Evolutionary conservation across 2,113 vertebrate genomes (phyloP).

Genomic region (Protobothrops mucrosquamatus): DNA sequence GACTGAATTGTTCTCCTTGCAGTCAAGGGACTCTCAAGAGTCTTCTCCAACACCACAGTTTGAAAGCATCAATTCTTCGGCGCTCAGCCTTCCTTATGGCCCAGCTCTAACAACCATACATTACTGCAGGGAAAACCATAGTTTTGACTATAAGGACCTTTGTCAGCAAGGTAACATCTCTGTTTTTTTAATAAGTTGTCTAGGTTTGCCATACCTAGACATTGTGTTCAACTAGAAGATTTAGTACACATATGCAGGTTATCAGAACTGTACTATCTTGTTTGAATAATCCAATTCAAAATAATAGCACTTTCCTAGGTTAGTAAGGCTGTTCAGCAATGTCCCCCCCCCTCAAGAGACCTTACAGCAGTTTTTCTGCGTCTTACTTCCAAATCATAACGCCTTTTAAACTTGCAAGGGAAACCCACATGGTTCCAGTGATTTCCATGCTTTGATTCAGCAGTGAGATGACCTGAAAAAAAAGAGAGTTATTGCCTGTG

Average conservation of each 20-base stretch:
- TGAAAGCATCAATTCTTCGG: not conserved
- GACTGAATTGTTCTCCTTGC: not conserved
- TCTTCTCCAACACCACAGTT: not conserved
- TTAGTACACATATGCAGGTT: not conserved
- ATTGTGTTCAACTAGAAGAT: not conserved
- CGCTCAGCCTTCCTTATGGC: not conserved
- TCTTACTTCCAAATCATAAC: not conserved
- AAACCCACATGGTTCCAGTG: fast-evolving
- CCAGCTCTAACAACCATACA: not conserved
- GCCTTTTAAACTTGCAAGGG: not conserved
- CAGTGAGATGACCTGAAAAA: constrained; percentile 1
- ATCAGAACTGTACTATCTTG: not conserved
- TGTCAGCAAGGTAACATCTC: not conserved
- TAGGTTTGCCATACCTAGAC: not conserved
- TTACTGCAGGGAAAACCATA: not conserved
- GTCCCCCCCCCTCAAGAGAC: not conserved
- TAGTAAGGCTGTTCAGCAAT: not conserved
- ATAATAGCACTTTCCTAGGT: not conserved
- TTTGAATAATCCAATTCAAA: not conserved
- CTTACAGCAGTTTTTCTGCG: not conserved
- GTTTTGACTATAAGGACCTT: not conserved
- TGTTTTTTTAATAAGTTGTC: not conserved
- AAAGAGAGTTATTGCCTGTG: not conserved
- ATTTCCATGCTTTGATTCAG: not conserved
- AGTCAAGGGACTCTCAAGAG: not conserved